Percentiles rank a stretch among this genome's conserved stretches.
Conservation (phyloP, 53 echinoderm and acorn worm species). For the Holothuria scabra region DNA sequence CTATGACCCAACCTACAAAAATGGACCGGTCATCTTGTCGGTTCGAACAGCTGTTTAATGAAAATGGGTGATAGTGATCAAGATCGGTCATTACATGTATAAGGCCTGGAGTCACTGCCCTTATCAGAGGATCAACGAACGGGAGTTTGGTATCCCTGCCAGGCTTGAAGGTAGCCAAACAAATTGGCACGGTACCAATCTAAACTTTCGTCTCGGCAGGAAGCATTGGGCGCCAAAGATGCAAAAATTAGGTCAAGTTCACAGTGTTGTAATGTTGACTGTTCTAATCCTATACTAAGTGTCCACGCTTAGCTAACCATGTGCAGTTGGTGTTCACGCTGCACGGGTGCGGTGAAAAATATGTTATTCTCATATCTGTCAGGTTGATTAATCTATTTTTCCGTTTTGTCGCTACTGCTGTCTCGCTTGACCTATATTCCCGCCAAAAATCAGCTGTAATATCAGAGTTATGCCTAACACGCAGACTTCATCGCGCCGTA, state of each 20-base stretch:
- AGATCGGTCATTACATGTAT: too few species aligned
- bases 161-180: background rate
- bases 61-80: too few species aligned
- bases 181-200: conserved; percentile 6
- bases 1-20: too few species aligned
- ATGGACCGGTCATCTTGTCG: too few species aligned
- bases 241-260: conserved; percentile 40
- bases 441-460: conserved; percentile 44
- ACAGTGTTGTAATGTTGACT: conserved; percentile 13
- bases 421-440: conserved; percentile 44
- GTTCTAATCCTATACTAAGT: background rate
- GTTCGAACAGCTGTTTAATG: too few species aligned
- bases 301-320: conserved; percentile 22
- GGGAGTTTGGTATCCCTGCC: background rate
- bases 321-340: conserved; percentile 24
- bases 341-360: conserved; percentile 31
- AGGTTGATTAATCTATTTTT: conserved; percentile 46
- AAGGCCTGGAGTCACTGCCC: too few species aligned
- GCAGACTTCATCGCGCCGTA: conserved; percentile 27
- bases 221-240: conserved; percentile 27
- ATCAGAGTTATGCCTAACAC: conserved; percentile 17
- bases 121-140: conserved; percentile 14
- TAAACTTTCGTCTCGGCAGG: conserved; percentile 29
- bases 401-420: conserved; percentile 38
- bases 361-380: conserved; percentile 34